Evolutionary conservation across 2,888 invertebrate species (phyloP).

Genomic region (Eupelmus urozonus): DNA sequence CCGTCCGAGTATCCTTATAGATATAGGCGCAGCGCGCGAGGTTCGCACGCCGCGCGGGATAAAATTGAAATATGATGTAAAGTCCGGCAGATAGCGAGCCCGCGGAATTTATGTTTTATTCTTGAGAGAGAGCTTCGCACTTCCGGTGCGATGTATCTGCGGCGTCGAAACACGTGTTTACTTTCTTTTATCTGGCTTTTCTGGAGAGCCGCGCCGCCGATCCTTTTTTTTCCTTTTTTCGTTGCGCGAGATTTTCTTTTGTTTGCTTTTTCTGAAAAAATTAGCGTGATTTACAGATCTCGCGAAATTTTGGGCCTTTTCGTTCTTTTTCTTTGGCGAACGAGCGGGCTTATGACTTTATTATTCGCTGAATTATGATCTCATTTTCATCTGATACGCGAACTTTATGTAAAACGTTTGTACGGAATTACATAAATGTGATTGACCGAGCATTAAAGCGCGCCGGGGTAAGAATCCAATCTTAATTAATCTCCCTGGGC

Average conservation of each 20-base stretch:
- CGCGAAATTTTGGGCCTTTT: not conserved
- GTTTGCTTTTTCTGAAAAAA: slow-evolving; percentile 2
- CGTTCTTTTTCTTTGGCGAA: not conserved
- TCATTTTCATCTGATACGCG: slow-evolving; percentile 12
- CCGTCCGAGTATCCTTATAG: not conserved
- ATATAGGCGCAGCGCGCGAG: not conserved
- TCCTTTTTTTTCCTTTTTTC: not conserved
- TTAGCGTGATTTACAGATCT: slow-evolving; percentile 24
- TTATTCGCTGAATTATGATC: slow-evolving; percentile 9
- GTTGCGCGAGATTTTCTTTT: too few species aligned
- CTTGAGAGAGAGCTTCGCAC: not conserved
- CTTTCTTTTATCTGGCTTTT: slow-evolving; percentile 35
- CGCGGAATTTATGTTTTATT: slow-evolving; percentile 45
- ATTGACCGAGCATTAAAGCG: slow-evolving; percentile 3
- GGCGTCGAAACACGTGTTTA: slow-evolving; percentile 51
- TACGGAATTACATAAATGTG: not conserved
- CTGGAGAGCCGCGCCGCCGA: not conserved
- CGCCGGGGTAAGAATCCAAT: not conserved
- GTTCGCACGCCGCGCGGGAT: slow-evolving; percentile 15
- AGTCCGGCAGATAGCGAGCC: slow-evolving; percentile 42
- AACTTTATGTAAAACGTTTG: slow-evolving; percentile 3
- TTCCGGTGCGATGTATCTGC: slow-evolving; percentile 52
- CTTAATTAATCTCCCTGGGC: slow-evolving; percentile 3
- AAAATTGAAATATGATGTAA: slow-evolving; percentile 54
- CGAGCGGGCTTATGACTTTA: slow-evolving; percentile 1